A percentile compares a stretch with the other conserved stretches of the same genome.
Conservation (phyloP, 1,140 invertebrate species). For the Harlomillsia oculata region DNA sequence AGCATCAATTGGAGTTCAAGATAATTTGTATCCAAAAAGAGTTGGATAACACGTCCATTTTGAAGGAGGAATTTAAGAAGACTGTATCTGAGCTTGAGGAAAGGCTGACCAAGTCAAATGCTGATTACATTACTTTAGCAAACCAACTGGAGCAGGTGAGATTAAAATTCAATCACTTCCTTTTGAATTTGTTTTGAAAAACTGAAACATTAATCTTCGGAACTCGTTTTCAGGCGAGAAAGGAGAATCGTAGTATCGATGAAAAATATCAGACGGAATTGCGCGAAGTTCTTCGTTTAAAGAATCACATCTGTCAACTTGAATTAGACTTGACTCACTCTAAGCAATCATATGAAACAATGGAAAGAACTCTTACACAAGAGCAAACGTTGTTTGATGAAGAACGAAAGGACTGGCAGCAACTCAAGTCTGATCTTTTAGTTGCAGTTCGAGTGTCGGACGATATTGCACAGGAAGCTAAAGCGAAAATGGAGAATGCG, state of each 20-base stretch:
- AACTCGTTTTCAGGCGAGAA: too few species aligned
- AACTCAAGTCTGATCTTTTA: slow-evolving; percentile 83
- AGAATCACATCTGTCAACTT: slow-evolving; percentile 53
- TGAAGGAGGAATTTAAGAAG: too few species aligned
- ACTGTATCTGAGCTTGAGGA: too few species aligned
- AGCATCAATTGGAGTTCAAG: too few species aligned
- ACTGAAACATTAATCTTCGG: too few species aligned
- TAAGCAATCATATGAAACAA: slow-evolving; percentile 45
- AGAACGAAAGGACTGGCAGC: slow-evolving; percentile 76
- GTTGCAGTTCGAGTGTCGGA: slow-evolving; percentile 89
- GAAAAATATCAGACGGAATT: slow-evolving; percentile 58
- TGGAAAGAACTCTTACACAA: slow-evolving; percentile 51
- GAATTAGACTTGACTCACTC: slow-evolving; percentile 56
- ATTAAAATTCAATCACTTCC: too few species aligned
- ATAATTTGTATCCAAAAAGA: too few species aligned
- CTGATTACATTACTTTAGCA: slow-evolving; percentile 35
- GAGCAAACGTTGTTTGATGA: slow-evolving; percentile 49
- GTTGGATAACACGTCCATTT: too few species aligned
- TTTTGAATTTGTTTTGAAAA: too few species aligned
- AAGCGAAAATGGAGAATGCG: too few species aligned
- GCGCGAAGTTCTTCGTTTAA: slow-evolving; percentile 64
- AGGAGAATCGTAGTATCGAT: slow-evolving; percentile 30
- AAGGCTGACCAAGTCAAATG: too few species aligned
- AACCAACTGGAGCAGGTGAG: too few species aligned
- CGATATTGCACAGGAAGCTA: slow-evolving; percentile 84